These are phyloP conservation scores for Bimastos eiseni DNA, from an alignment of 2,888 invertebrate species.

Conservation along the genomic window DNA sequence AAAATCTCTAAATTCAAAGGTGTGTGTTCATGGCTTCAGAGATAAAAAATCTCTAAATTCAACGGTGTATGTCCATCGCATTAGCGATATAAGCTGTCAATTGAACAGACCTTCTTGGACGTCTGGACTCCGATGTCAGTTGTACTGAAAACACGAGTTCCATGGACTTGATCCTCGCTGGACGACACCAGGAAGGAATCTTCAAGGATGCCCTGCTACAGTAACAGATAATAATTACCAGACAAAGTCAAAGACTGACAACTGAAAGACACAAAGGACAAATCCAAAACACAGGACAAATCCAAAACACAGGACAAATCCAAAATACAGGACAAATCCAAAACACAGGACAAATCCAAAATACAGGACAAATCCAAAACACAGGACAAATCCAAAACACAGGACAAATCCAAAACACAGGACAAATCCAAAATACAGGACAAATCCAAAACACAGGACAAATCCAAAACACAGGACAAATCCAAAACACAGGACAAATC, in stretches of 20 bases:
- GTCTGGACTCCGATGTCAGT: slow-evolving; percentile 48
- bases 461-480: too few relatives aligned
- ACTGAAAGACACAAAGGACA: background rate
- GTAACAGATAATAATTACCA: background rate
- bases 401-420: too few relatives aligned
- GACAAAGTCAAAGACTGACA: background rate
- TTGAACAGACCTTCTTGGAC: slow-evolving; percentile 46
- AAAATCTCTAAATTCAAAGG: background rate
- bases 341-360: background rate
- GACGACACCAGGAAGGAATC: slow-evolving; percentile 61
- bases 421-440: background rate
- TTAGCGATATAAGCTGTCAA: background rate
- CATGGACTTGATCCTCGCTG: slow-evolving; percentile 57
- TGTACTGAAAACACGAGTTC: slow-evolving; percentile 42
- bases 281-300: too few relatives aligned
- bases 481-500: background rate
- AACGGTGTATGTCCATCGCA: background rate
- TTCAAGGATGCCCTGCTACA: slow-evolving; percentile 49
- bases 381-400: background rate
- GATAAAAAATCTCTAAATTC: background rate
- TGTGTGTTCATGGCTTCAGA: too few relatives aligned
- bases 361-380: background rate
- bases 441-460: background rate
- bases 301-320: too few relatives aligned
- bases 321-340: background rate